Evolutionary conservation across 2,797 vertebrate species (phyloP).

Genomic region (Cuniculus paca): DNA sequence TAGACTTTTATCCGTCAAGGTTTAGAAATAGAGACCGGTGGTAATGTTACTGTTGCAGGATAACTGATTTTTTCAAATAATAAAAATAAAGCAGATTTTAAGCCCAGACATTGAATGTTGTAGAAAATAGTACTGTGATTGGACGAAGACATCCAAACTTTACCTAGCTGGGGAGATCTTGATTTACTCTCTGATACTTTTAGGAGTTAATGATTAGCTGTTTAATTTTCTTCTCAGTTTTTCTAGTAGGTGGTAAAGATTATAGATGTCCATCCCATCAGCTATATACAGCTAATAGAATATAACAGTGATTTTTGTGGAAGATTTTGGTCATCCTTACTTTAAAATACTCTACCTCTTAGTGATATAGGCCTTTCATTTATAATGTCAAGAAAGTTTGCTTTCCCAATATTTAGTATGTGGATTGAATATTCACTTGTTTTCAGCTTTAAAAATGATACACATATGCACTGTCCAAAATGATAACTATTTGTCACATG

Average conservation of each 20-base stretch:
- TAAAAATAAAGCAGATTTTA: slow-evolving; percentile 35
- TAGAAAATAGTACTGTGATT: slow-evolving; percentile 16
- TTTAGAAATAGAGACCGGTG: slow-evolving; percentile 42
- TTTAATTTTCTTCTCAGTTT: slow-evolving; percentile 13
- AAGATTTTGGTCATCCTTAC: neutral
- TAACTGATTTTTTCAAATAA: slow-evolving; percentile 27
- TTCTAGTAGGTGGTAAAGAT: neutral
- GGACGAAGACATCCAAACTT: neutral
- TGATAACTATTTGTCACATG: neutral
- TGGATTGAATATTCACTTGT: slow-evolving; percentile 37
- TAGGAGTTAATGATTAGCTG: slow-evolving; percentile 33
- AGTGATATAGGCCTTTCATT: slow-evolving; percentile 48
- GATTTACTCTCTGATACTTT: neutral
- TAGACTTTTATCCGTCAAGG: slow-evolving; percentile 6
- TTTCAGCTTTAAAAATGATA: slow-evolving; percentile 56
- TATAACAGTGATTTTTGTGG: slow-evolving; percentile 31
- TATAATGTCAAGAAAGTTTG: slow-evolving; percentile 47
- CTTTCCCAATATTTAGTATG: slow-evolving; percentile 4
- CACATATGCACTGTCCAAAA: neutral
- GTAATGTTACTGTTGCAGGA: neutral
- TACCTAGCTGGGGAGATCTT: slow-evolving; percentile 18
- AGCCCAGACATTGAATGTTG: neutral
- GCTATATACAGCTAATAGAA: slow-evolving; percentile 37
- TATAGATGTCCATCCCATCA: neutral
- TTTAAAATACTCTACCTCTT: neutral